A percentile compares a stretch with the other conserved stretches of the same genome.
Conservation (phyloP, 64 coral and sea anemone species). For the Stichodactyla helianthus region DNA sequence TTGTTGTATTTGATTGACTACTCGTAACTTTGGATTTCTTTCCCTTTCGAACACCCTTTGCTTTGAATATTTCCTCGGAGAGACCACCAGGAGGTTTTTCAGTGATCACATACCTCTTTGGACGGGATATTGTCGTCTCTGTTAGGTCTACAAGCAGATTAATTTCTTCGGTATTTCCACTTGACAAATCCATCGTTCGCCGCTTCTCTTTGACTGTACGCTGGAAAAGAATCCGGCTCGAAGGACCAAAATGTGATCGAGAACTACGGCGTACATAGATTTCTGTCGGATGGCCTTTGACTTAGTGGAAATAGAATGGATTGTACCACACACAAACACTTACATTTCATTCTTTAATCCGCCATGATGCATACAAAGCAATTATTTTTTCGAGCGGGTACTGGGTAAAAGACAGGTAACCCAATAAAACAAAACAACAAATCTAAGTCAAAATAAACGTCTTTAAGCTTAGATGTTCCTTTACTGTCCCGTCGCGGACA, state of each 20-base stretch:
- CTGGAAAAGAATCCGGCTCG: not conserved
- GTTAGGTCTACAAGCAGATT: not conserved
- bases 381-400: too few species aligned
- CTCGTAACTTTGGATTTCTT: slow-evolving; percentile 12
- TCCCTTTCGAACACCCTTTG: not conserved
- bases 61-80: not conserved
- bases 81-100: not conserved
- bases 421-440: too few species aligned
- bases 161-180: not conserved
- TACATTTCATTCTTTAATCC: too few species aligned
- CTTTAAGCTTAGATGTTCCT: too few species aligned
- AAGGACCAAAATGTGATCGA: not conserved
- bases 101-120: not conserved
- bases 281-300: not conserved
- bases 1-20: slow-evolving; percentile 5
- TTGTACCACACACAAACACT: too few species aligned
- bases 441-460: too few species aligned
- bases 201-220: not conserved
- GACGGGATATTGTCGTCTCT: not conserved
- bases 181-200: not conserved
- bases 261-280: not conserved
- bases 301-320: not conserved
- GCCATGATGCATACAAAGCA: too few species aligned
- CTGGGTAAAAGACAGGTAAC: too few species aligned
- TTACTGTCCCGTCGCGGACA: too few species aligned